These are phyloP conservation scores for Nannospalax galili DNA, from an alignment of 2,113 vertebrate genomes.

Conservation along the genomic window DNA sequence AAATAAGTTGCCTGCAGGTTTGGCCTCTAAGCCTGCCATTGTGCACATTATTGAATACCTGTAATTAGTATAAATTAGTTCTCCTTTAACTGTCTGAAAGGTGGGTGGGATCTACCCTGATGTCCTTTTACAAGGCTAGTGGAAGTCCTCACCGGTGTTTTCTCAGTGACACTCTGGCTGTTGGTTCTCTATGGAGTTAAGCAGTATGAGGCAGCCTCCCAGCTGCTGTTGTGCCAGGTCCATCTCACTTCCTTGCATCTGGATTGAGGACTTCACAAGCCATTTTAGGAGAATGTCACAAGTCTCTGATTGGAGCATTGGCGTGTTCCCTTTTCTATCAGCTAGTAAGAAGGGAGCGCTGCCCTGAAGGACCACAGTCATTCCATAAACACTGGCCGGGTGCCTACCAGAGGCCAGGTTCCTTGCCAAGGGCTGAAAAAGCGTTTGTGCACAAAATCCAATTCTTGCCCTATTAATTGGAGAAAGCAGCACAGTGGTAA, in stretches of 20 bases:
- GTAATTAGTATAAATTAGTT: background rate
- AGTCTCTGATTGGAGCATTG: background rate
- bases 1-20: background rate
- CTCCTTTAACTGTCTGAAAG: background rate
- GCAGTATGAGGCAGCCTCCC: background rate
- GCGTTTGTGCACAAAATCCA: background rate
- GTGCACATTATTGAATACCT: background rate
- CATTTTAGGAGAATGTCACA: background rate
- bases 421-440: background rate
- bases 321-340: background rate
- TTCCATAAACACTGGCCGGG: background rate
- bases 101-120: fast-evolving
- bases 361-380: background rate
- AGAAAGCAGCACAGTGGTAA: background rate
- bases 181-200: background rate
- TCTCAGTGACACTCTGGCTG: background rate
- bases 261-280: background rate
- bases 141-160: background rate
- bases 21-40: background rate
- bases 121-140: background rate
- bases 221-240: background rate
- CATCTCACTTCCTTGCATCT: background rate
- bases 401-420: background rate
- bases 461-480: background rate
- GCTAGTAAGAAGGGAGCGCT: background rate